These are phyloP conservation scores for Rhynchonycteris naso DNA, from an alignment of 2,797 vertebrate genomes.

Conservation along the genomic window DNA sequence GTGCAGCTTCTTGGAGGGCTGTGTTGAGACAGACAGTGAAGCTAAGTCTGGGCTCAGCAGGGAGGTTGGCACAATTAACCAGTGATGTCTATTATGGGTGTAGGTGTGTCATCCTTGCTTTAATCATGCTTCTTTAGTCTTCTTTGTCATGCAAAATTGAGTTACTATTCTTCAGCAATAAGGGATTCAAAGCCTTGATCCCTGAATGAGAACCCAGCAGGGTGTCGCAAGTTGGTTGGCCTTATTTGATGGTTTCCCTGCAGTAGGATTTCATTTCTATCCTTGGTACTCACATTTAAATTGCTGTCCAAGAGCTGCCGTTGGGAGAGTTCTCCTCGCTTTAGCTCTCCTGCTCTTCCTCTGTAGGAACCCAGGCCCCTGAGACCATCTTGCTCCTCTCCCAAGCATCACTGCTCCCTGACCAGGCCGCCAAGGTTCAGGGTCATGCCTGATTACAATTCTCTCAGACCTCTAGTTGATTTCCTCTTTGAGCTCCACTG, in stretches of 20 bases:
- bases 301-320: neutral
- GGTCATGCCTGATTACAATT: accelerated
- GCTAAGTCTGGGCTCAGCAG: neutral
- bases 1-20: neutral
- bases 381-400: neutral
- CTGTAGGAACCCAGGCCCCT: neutral
- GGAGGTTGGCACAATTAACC: neutral
- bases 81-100: neutral
- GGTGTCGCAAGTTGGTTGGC: no score
- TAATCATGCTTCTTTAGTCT: neutral
- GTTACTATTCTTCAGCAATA: neutral
- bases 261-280: neutral
- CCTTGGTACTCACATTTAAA: neutral
- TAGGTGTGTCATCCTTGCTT: neutral
- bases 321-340: neutral
- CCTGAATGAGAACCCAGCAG: neutral
- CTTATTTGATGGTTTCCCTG: neutral
- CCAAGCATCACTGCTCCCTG: accelerated
- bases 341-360: neutral
- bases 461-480: neutral
- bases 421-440: neutral
- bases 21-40: neutral
- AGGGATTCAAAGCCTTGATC: neutral
- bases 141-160: neutral
- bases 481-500: neutral